phyloP scores from a whole-genome alignment of 2,797 vertebrate genomes.

The Gymnopithys bicolor region DNA sequence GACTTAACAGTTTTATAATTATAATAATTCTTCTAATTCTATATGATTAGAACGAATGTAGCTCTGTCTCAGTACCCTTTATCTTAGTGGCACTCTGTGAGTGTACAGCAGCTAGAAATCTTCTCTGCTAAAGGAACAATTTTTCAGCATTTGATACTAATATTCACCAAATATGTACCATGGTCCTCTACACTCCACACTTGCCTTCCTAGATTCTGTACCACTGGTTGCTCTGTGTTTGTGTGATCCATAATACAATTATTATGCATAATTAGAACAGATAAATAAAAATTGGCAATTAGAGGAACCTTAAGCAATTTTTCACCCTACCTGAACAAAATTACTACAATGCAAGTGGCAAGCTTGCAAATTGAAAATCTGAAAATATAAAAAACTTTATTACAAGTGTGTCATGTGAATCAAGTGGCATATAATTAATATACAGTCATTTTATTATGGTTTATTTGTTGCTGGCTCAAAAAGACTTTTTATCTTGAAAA shows the following conservation, averaged over 20 bases:
- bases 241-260: not conserved
- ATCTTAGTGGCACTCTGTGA: not conserved
- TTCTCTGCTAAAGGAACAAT: not conserved
- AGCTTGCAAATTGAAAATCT: conserved; percentile 26
- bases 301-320: not conserved
- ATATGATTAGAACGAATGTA: not conserved
- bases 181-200: not conserved
- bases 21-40: not conserved
- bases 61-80: not conserved
- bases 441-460: not conserved
- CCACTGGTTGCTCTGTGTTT: not conserved
- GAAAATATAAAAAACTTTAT: conserved; percentile 13
- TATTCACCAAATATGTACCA: not conserved
- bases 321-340: conserved; percentile 29
- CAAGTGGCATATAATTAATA: conserved; percentile 8
- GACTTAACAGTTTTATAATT: not conserved
- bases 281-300: conserved; percentile 41
- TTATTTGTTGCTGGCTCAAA: conserved; percentile 21
- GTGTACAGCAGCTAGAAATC: not conserved
- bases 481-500: conserved; percentile 23
- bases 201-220: not conserved
- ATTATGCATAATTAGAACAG: conserved; percentile 14
- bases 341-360: conserved; percentile 22
- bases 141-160: not conserved
- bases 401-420: conserved; percentile 18